A percentile compares a stretch with the other conserved stretches of the same genome.
These are phyloP conservation scores for Vultur gryphus DNA, from an alignment of 2,797 vertebrate genomes.

Conservation along the genomic window DNA sequence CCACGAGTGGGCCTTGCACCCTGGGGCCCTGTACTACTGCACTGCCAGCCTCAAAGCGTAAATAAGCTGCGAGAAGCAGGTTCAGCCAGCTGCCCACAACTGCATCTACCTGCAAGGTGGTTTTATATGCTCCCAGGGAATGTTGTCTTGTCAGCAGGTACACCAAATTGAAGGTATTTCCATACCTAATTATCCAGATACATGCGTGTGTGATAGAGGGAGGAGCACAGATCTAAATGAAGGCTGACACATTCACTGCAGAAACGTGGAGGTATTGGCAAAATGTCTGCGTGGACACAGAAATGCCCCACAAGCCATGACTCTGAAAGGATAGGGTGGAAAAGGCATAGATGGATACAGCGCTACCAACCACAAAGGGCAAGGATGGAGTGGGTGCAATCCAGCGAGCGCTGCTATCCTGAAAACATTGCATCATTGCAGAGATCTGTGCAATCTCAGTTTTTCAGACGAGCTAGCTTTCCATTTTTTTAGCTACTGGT, in stretches of 20 bases:
- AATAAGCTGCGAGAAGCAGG: not conserved
- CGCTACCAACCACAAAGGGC: not conserved
- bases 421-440: not conserved
- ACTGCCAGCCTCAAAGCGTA: not conserved
- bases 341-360: not conserved
- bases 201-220: not conserved
- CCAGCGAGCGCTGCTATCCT: not conserved
- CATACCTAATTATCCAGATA: not conserved
- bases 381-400: not conserved
- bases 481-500: not conserved
- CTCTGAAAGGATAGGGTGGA: not conserved
- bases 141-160: not conserved
- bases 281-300: not conserved
- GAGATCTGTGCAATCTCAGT: not conserved
- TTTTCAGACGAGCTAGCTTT: not conserved
- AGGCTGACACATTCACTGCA: not conserved
- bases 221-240: not conserved
- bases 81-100: not conserved
- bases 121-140: not conserved
- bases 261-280: not conserved
- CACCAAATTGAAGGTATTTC: not conserved
- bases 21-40: not conserved
- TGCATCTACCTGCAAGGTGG: not conserved
- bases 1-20: not conserved
- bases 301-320: not conserved